Evolutionary conservation across 2,797 vertebrate genomes (phyloP).

Genomic region (Percopsis omiscomaycus): DNA sequence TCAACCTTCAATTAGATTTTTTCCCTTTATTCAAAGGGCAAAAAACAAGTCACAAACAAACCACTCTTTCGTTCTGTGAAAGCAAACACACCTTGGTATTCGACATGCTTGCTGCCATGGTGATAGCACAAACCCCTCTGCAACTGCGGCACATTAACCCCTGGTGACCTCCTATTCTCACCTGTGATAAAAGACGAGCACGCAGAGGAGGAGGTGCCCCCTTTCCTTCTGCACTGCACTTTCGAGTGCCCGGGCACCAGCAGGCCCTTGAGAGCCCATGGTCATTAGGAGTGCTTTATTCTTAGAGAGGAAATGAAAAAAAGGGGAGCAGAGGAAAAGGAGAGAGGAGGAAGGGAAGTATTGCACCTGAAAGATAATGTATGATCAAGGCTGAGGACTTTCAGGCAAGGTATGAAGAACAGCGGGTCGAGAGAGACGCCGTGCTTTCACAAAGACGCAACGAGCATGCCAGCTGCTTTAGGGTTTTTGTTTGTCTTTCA

Average conservation of each 20-base stretch:
- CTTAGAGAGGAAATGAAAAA: conserved; percentile 59
- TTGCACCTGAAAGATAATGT: conserved; percentile 69
- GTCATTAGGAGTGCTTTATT: conserved; percentile 84
- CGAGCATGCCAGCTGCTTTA: conserved; percentile 69
- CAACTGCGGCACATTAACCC: conserved; percentile 83
- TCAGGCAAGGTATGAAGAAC: conserved; percentile 62
- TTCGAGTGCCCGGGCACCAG: conserved; percentile 79
- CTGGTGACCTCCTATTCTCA: conserved; percentile 84
- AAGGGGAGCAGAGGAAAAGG: conserved; percentile 47
- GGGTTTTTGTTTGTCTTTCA: conserved; percentile 73
- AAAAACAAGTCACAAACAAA: conserved; percentile 65
- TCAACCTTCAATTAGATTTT: conserved; percentile 58
- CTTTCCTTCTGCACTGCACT: conserved; percentile 60
- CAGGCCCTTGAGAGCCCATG: conserved; percentile 74
- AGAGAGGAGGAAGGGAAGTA: conserved; percentile 63
- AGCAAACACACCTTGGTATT: conserved; percentile 59
- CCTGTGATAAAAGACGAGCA: conserved; percentile 82
- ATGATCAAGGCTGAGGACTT: conserved; percentile 70
- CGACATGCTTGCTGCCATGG: conserved; percentile 69
- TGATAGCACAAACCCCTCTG: conserved; percentile 74
- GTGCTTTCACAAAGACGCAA: conserved; percentile 57
- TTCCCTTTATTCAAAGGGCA: conserved; percentile 62
- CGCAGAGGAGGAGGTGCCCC: conserved; percentile 66
- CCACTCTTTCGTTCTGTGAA: conserved; percentile 45
- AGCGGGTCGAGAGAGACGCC: conserved; percentile 59